Conservation (phyloP, 2,888 invertebrate genomes). For the Sphaeridia pumilis region DNA sequence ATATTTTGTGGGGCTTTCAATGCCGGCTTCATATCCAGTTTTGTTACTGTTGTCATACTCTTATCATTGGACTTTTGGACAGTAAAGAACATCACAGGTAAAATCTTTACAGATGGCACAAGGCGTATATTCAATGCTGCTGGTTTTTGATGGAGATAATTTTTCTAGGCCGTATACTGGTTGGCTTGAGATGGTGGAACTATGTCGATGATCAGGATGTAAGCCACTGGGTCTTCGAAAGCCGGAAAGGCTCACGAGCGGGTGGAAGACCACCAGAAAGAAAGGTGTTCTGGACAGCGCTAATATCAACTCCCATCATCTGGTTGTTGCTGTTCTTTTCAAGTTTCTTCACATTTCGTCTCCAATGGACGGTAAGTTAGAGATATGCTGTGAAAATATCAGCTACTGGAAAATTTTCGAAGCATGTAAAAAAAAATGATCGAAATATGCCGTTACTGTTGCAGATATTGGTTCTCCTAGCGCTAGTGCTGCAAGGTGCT, state of each 20-base stretch:
- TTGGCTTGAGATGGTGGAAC: slow-evolving; percentile 98
- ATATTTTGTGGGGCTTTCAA: slow-evolving; percentile 82
- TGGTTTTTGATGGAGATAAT: too few species aligned
- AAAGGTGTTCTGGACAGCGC: slow-evolving; percentile 84
- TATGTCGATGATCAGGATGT: slow-evolving; percentile 94
- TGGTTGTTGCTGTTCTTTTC: slow-evolving; percentile 81
- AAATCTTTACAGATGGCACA: background rate
- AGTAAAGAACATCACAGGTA: slow-evolving; percentile 83
- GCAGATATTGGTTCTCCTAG: slow-evolving; percentile 75
- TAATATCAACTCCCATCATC: slow-evolving; percentile 69
- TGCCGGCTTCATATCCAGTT: slow-evolving; percentile 88
- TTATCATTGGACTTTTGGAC: slow-evolving; percentile 99
- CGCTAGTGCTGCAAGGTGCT: slow-evolving; percentile 74
- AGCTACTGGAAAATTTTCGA: too few species aligned
- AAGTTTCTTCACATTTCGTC: slow-evolving; percentile 72
- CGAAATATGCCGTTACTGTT: background rate
- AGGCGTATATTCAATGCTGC: too few species aligned
- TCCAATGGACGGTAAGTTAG: slow-evolving; percentile 84
- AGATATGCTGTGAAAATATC: too few species aligned
- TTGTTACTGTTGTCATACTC: slow-evolving; percentile 76
- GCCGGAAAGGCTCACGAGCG: slow-evolving; percentile 55
- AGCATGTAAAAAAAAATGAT: background rate
- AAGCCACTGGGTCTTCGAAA: slow-evolving; percentile 97
- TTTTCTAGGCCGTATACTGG: slow-evolving; percentile 66
- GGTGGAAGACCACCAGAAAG: slow-evolving; percentile 54